Evolutionary conservation across 2,113 vertebrate genomes (phyloP).

Genomic region (Nerophis lumbriciformis): DNA sequence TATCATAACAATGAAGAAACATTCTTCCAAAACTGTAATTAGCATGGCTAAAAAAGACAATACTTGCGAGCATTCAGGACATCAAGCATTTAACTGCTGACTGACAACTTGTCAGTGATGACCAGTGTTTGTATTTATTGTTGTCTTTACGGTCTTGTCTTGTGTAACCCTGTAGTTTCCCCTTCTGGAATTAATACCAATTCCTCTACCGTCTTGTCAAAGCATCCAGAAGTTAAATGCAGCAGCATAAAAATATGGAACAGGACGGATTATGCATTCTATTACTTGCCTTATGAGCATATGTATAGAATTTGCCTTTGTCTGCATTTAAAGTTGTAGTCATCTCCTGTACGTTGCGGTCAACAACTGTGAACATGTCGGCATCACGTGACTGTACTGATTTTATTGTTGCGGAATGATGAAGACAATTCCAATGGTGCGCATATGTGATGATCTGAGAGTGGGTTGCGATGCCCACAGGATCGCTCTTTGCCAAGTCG

Average conservation of each 20-base stretch:
- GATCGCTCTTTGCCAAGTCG: constrained; percentile 14
- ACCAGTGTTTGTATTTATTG: too few relatives aligned
- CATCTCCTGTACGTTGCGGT: constrained; percentile 10
- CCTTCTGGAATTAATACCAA: too few relatives aligned
- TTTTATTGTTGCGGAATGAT: constrained; percentile 14
- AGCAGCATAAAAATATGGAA: background rate
- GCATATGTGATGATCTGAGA: constrained; percentile 31
- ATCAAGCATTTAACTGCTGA: too few relatives aligned
- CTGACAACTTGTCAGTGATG: too few relatives aligned
- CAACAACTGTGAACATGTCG: constrained; percentile 33
- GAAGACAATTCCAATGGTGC: constrained; percentile 21
- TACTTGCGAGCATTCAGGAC: too few relatives aligned
- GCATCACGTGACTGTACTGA: constrained; percentile 8
- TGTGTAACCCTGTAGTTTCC: too few relatives aligned
- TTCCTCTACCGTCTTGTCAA: too few relatives aligned
- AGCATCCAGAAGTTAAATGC: too few relatives aligned
- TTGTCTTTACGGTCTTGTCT: too few relatives aligned
- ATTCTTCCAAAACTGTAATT: too few relatives aligned
- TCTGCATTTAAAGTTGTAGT: constrained; percentile 50
- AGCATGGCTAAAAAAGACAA: too few relatives aligned
- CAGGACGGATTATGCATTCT: background rate
- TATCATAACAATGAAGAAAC: too few relatives aligned
- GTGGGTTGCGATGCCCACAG: constrained; percentile 14
- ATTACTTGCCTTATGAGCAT: constrained; percentile 56
- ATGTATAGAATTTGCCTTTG: constrained; percentile 54